These are phyloP conservation scores for Chrysolina americana DNA, from an alignment of 2,888 invertebrate genomes.

Conservation along the genomic window DNA sequence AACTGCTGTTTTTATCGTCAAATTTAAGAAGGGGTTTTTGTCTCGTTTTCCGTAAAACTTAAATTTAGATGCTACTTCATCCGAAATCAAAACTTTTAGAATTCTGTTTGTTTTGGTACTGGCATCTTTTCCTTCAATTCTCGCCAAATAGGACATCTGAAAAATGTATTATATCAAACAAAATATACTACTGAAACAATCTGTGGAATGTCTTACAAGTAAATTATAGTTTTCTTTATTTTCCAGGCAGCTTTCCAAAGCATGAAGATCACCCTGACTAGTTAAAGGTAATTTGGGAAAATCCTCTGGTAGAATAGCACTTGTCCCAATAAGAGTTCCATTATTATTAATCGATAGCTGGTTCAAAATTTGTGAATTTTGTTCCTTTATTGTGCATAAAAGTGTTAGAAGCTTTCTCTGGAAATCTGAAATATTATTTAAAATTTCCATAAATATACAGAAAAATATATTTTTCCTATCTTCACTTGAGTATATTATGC, in stretches of 20 bases:
- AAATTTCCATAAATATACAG: neutral
- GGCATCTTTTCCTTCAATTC: slow-evolving; percentile 6
- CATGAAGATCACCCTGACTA: neutral
- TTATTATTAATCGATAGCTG: neutral
- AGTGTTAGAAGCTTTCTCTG: slow-evolving; percentile 11
- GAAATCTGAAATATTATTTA: slow-evolving; percentile 3
- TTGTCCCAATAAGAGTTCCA: neutral
- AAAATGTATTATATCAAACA: neutral
- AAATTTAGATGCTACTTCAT: neutral
- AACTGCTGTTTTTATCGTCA: neutral
- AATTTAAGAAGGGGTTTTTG: neutral
- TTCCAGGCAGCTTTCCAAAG: neutral
- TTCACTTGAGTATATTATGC: neutral
- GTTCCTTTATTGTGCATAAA: slow-evolving; percentile 9
- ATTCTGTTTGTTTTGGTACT: slow-evolving; percentile 10
- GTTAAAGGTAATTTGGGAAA: neutral
- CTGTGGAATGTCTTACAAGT: neutral
- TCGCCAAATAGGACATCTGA: slow-evolving; percentile 8
- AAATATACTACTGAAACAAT: neutral
- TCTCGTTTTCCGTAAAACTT: slow-evolving; percentile 13
- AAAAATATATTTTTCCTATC: neutral
- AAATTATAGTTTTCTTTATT: neutral
- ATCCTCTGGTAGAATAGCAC: neutral
- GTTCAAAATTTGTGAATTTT: slow-evolving; percentile 4
- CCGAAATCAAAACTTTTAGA: slow-evolving; percentile 1